Evolutionary conservation across 1,140 invertebrate species (phyloP), one percentile per base, ranked within the genome.

Genomic region (Sinella curviseta): DNA sequence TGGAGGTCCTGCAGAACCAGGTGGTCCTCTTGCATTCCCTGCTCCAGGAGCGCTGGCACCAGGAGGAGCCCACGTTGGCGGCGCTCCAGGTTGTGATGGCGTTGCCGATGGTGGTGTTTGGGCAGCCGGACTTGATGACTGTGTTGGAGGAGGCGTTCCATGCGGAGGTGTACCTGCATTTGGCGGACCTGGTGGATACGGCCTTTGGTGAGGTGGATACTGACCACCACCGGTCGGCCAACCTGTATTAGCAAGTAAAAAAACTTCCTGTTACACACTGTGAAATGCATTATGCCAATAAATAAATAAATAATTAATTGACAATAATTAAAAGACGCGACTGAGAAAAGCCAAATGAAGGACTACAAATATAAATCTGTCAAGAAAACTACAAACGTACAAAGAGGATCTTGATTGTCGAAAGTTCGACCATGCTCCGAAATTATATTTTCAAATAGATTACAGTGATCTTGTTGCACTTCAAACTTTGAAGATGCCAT

Each of bases 211-310:
- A 30, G 65, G 78, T 31, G 77, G 82, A 48, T 78, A 81, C 36
- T 79, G 84, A 74, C 78, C 81, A 78, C 55, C 74, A 54, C 76
- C 77, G 48, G 28, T 55, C 48, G 67, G 83, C 82, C 76, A 79
- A 80, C 75, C 78, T 83, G n/a, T 78, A 80, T 28, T 31, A 74
- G 3, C 14, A 60, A 4, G 12, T 26, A 17, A 60, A 60, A 48
- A 48, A 48, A 48, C 39, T 12, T 48, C 20, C n/a, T n/a, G n/a
- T n/a, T n/a, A n/a, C n/a, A n/a, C n/a, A n/a, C n/a, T n/a, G n/a
- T n/a, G n/a, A n/a, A n/a, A n/a, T n/a, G n/a, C n/a, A n/a, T n/a
- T n/a, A n/a, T n/a, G n/a, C n/a, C n/a, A n/a, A n/a, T n/a, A n/a
- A n/a, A n/a, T n/a, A n/a, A n/a, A n/a, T n/a, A n/a, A n/a, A n/a